phyloP scores from a whole-genome alignment of 1,140 invertebrate genomes.

The Bilobella aurantiaca region DNA sequence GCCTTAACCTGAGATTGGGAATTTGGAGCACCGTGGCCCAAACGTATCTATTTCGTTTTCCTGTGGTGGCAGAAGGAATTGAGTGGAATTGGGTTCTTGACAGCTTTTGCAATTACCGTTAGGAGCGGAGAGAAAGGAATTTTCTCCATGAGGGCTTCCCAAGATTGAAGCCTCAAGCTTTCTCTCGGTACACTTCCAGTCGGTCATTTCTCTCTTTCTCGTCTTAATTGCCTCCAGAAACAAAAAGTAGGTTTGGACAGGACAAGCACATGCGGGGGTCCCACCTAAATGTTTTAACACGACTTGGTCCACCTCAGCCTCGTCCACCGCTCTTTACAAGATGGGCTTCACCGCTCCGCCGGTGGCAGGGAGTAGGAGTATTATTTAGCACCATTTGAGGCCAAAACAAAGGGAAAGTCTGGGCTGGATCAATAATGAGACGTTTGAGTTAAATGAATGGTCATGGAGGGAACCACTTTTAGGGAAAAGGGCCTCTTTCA shows the following conservation, averaged over 20 bases:
- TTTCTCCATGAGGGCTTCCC: conserved; percentile 5
- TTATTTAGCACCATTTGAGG: background rate
- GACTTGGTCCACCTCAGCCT: background rate
- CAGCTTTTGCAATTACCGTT: conserved; percentile 2
- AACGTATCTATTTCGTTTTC: background rate
- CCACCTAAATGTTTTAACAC: too few species aligned
- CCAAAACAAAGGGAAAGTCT: background rate
- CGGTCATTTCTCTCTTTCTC: background rate
- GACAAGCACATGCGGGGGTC: too few species aligned
- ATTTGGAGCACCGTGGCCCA: background rate
- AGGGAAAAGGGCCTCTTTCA: background rate
- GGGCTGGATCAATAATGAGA: conserved; percentile 5
- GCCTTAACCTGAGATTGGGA: conserved; percentile 5
- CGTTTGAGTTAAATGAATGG: conserved; percentile 6
- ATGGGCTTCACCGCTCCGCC: too few species aligned
- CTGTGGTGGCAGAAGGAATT: background rate
- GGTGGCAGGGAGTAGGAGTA: background rate
- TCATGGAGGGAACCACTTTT: background rate
- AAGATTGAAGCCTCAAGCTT: background rate
- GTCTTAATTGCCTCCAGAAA: background rate
- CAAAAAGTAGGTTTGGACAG: background rate
- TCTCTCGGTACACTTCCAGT: too few species aligned
- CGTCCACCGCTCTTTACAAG: background rate
- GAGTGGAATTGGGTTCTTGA: conserved; percentile 9
- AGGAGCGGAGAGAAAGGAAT: background rate